These are phyloP conservation scores for Porites divaricata DNA, from an alignment of 92 coral and sea anemone genomes.

Conservation along the genomic window DNA sequence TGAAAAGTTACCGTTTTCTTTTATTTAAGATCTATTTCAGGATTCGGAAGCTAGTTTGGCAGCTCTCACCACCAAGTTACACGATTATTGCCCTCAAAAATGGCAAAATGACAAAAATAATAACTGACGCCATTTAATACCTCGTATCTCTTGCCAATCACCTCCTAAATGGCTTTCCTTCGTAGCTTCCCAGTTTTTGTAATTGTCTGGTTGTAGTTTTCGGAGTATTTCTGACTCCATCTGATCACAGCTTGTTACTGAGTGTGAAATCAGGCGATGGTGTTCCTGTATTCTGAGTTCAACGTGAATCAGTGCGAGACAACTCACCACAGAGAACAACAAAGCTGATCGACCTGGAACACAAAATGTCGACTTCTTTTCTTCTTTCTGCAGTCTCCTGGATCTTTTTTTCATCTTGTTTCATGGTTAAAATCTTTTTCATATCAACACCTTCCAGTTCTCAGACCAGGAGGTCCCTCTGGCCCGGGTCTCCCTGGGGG, in stretches of 20 bases:
- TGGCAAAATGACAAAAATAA: background rate
- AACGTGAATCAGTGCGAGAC: conserved; percentile 33
- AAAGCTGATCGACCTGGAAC: conserved; percentile 24
- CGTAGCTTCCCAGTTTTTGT: background rate
- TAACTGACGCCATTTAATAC: background rate
- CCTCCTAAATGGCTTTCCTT: background rate
- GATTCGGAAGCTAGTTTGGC: background rate
- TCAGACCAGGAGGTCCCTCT: conserved; percentile 60
- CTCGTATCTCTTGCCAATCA: background rate
- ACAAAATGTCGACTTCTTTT: background rate
- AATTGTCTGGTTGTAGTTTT: background rate
- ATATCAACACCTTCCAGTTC: too few relatives aligned
- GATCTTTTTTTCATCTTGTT: background rate
- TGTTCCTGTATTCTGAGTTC: conserved; percentile 36
- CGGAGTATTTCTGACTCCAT: conserved; percentile 21
- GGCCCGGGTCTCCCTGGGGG: conserved; percentile 41
- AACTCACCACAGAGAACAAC: conserved; percentile 38
- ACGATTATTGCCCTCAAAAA: background rate
- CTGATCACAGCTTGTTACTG: conserved; percentile 2
- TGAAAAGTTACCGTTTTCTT: too few relatives aligned
- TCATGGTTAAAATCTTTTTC: background rate
- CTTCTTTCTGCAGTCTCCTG: background rate
- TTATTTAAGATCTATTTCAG: too few relatives aligned
- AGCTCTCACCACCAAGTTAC: background rate
- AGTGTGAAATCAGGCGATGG: conserved; percentile 23